phyloP scores from a whole-genome alignment of 2,113 vertebrate species.

The Ciconia maguari region DNA sequence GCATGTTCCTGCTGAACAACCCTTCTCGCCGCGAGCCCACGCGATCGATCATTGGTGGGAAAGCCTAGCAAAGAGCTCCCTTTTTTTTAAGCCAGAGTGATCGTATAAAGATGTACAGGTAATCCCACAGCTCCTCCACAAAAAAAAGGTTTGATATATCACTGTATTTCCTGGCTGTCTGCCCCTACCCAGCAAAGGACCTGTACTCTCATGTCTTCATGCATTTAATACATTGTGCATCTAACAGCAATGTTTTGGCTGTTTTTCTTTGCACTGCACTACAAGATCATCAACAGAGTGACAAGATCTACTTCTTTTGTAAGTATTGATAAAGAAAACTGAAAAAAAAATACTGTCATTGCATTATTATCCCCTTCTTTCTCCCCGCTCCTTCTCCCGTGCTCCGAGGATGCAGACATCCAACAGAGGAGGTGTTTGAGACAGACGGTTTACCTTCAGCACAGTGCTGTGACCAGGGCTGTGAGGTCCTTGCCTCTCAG shows the following conservation, averaged over 20 bases:
- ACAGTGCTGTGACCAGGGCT: fast-evolving
- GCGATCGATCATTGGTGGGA: fast-evolving
- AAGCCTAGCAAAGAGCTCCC: background rate
- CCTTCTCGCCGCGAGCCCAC: background rate
- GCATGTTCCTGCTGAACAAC: background rate
- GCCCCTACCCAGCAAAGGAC: background rate
- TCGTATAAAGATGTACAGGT: background rate
- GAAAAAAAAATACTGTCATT: background rate
- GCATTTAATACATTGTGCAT: background rate
- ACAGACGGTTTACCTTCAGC: background rate
- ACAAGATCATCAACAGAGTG: background rate
- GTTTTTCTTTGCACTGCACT: background rate
- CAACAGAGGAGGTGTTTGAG: background rate
- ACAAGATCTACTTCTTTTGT: background rate
- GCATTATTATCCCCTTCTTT: background rate
- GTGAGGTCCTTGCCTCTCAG: background rate
- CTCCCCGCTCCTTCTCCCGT: background rate
- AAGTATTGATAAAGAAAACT: background rate
- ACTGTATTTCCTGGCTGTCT: background rate
- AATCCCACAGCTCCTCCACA: background rate
- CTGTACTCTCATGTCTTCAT: background rate
- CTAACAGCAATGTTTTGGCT: background rate
- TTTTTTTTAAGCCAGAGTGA: background rate
- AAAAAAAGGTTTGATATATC: background rate
- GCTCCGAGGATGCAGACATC: background rate